Conservation (phyloP, 35 echinoderm and acorn worm genomes). For the Diadema setosum region DNA sequence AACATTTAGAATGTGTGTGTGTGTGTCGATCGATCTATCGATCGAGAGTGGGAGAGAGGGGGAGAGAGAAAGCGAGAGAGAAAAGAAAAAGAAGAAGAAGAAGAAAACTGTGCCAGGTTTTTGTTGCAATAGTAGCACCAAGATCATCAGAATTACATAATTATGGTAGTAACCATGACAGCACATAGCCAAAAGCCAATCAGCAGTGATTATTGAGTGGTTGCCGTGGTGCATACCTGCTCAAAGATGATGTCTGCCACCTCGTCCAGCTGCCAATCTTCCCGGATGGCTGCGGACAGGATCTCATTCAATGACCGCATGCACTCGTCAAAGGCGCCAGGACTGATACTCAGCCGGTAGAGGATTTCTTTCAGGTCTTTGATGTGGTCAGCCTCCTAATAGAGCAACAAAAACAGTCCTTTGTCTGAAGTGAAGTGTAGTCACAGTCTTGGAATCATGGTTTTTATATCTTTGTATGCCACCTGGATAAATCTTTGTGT, state of each 20-base stretch:
- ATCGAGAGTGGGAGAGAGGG: not conserved
- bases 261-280: constrained; percentile 42
- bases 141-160: no score
- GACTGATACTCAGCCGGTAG: constrained; percentile 31
- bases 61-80: not conserved
- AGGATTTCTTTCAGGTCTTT: constrained; percentile 41
- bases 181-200: not conserved
- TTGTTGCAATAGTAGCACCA: no score
- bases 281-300: constrained; percentile 2
- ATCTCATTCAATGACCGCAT: constrained; percentile 43
- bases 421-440: not conserved
- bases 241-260: constrained; percentile 71
- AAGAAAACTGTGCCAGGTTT: not conserved
- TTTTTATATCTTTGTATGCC: not conserved
- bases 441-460: not conserved
- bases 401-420: not conserved
- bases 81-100: not conserved
- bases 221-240: not conserved
- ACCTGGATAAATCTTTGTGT: not conserved
- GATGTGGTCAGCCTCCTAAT: not conserved
- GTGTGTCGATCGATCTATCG: no score
- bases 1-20: no score
- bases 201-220: not conserved
- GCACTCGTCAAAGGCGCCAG: constrained; percentile 44
- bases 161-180: no score